These are phyloP conservation scores for Romanogobio albipinnatus DNA, from an alignment of 2,113 vertebrate species.

Conservation along the genomic window DNA sequence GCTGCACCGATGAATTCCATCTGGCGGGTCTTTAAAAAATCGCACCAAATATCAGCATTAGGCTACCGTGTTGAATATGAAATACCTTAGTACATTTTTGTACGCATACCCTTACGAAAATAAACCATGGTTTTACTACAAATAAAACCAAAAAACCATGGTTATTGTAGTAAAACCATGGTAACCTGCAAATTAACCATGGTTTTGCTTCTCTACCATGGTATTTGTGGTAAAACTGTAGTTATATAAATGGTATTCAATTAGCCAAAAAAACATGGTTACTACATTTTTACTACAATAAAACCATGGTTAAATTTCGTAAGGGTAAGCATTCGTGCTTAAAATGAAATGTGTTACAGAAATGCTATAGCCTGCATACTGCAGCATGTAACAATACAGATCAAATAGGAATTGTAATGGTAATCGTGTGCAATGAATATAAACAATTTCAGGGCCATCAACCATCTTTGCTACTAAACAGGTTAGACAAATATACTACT, in stretches of 20 bases:
- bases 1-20: neutral
- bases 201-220: too few species aligned
- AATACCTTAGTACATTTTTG: neutral
- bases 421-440: neutral
- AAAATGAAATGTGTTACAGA: neutral
- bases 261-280: too few species aligned
- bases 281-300: too few species aligned
- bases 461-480: neutral
- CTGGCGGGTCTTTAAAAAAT: neutral
- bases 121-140: too few species aligned
- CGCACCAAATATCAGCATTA: neutral
- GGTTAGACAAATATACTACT: neutral
- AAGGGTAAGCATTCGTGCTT: neutral
- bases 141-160: too few species aligned
- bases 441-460: neutral
- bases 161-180: too few species aligned
- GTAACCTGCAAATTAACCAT: too few species aligned
- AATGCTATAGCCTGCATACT: neutral
- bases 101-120: too few species aligned
- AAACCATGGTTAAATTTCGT: too few species aligned
- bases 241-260: too few species aligned
- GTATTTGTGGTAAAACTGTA: too few species aligned
- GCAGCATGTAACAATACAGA: neutral
- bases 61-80: neutral
- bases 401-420: neutral